Percentiles rank a stretch among this genome's conserved stretches.
These are phyloP conservation scores for Caerostris darwini DNA, from an alignment of 1,140 invertebrate species.

Conservation along the genomic window DNA sequence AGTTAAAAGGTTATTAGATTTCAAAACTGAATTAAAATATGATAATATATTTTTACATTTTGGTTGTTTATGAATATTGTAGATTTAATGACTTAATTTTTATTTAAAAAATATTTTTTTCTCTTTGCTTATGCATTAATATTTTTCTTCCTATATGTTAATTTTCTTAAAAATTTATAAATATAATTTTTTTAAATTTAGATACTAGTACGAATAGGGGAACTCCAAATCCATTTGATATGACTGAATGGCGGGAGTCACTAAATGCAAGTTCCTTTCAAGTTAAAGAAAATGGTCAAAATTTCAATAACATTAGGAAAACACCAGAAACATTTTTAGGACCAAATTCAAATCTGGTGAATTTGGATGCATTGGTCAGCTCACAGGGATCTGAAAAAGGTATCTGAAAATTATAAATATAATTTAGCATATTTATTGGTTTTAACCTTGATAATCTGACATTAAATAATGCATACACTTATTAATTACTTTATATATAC, in stretches of 20 bases:
- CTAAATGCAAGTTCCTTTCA: slow-evolving; percentile 40
- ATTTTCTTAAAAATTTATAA: too few species aligned
- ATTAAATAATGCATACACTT: too few species aligned
- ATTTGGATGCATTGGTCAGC: slow-evolving; percentile 96
- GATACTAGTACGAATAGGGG: slow-evolving; percentile 66
- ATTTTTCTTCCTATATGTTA: too few species aligned
- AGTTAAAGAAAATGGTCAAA: slow-evolving; percentile 61
- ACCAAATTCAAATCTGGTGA: slow-evolving; percentile 95
- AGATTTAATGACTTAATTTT: too few species aligned
- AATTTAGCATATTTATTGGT: neutral
- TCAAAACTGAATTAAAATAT: too few species aligned
- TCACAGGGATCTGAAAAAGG: slow-evolving; percentile 78
- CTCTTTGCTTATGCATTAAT: neutral
- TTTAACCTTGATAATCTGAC: neutral
- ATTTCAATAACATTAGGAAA: slow-evolving; percentile 85
- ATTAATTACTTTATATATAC: too few species aligned
- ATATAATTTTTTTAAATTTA: slow-evolving; percentile 41
- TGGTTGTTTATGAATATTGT: too few species aligned
- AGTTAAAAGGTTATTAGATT: too few species aligned
- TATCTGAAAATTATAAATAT: slow-evolving; percentile 39
- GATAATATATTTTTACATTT: too few species aligned
- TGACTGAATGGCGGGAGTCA: slow-evolving; percentile 74
- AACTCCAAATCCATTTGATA: slow-evolving; percentile 77
- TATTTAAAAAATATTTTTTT: neutral
- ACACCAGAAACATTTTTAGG: slow-evolving; percentile 96